Base-by-base conservation (phyloP, 92 coral and sea anemone species). In the Parazoanthus swiftii region DNA sequence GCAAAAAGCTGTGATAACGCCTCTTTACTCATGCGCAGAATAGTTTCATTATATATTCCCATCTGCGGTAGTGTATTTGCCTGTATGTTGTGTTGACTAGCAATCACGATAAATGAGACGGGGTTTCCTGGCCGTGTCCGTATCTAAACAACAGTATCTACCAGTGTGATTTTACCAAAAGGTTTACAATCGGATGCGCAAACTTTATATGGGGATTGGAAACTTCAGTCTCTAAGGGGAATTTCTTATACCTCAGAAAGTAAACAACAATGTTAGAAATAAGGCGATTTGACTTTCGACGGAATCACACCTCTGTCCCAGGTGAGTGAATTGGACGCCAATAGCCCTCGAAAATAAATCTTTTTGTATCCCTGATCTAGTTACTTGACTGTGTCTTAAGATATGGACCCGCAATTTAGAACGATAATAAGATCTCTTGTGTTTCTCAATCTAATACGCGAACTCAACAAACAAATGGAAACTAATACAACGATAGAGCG, bases 1-100 rank as follows among this genome's bases (percentile, higher is more conserved):
- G 54, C 48, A 44, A 84, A 20, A 20, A 8, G 58, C 66, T 84
- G 71, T 29, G 59, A 42, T 23, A 43, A 9, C 18, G n/a, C 18
- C 7, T 20, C 9, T 23, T 6, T 29, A 77, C 78, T 25, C 87
- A 84, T 84, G 87, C 87, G 78, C 87, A 68, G 3, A 26, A 44
- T 16, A 26, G 2, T 10, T 16, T 68, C 67, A 71, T 84, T 84
- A 72, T 33, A 33, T n/a, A 70, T 84, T 71, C 87, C 37, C 68
- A 84, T 71, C 79, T 84, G 67, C 56, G 18, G 70, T 48, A 36
- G 63, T 59, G 36, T 21, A 21, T 84, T 83, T 44, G 75, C 77
- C 59, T 42, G 63, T 44, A 66, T 36, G 26, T 71, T 84, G 66
- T 71, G 78, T 70, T 73, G 66, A 83, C 76, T 68, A 44, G 77